Conservation (phyloP, 2,797 vertebrate species). For the Sebastes hubbsi region DNA sequence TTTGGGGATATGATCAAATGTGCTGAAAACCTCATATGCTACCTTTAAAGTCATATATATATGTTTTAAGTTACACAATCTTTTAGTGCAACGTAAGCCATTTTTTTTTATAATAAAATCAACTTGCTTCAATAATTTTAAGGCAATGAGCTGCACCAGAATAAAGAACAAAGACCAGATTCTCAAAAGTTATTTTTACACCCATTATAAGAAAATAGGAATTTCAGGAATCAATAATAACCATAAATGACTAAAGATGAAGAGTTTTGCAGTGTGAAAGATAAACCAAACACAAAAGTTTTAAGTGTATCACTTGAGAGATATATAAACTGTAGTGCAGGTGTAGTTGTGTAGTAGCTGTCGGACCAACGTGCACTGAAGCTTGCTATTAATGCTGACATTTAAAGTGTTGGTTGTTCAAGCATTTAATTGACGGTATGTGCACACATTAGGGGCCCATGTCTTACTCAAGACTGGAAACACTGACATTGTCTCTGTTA, state of each 20-base stretch:
- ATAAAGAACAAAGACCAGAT: background rate
- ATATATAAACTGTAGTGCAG: background rate
- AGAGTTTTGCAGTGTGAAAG: background rate
- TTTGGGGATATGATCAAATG: background rate
- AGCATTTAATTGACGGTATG: background rate
- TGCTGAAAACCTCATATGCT: background rate
- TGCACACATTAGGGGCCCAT: background rate
- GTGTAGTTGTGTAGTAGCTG: background rate
- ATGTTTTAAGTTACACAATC: background rate
- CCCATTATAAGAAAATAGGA: background rate
- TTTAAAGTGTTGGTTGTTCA: background rate
- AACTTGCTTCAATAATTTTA: background rate
- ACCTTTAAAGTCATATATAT: background rate
- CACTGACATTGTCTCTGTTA: background rate
- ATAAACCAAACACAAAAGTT: background rate
- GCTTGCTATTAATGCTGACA: background rate
- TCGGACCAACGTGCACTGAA: background rate
- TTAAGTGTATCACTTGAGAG: background rate
- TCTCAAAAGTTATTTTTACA: background rate
- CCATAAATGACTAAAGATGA: background rate
- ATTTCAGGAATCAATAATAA: background rate
- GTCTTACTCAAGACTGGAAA: background rate
- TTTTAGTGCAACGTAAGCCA: background rate
- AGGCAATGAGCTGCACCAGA: background rate
- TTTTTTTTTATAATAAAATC: background rate